Conservation (phyloP, 2,888 invertebrate species). For the Drosophila anomelani region DNA sequence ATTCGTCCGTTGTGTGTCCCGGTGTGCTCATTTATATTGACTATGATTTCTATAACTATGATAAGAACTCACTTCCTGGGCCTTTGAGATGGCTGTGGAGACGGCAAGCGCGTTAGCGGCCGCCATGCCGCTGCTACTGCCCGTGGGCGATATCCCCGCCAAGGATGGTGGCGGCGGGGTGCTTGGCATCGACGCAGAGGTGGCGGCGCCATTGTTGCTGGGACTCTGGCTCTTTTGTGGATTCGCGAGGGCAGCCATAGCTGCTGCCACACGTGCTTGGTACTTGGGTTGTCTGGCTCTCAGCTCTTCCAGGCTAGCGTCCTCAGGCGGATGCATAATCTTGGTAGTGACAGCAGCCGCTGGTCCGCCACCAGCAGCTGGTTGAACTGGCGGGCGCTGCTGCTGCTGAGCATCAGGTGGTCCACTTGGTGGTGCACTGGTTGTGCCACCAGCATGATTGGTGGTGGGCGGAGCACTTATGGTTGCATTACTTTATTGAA, state of each 20-base stretch:
- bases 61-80: conserved; percentile 85
- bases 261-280: conserved; percentile 85
- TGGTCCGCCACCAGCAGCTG: conserved; percentile 88
- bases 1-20: conserved; percentile 17
- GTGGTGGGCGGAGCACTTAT: conserved; percentile 91
- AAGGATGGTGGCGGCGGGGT: conserved; percentile 69
- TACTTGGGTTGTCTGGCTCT: conserved; percentile 90
- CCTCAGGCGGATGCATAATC: conserved; percentile 97
- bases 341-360: conserved; percentile 94
- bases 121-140: conserved; percentile 55
- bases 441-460: conserved; percentile 83
- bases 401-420: conserved; percentile 81
- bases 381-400: conserved; percentile 71
- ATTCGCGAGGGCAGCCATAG: conserved; percentile 55
- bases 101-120: conserved; percentile 85
- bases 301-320: conserved; percentile 94
- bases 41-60: conserved; percentile 84
- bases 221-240: conserved; percentile 57
- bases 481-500: conserved; percentile 87
- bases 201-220: conserved; percentile 53
- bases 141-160: conserved; percentile 76
- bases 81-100: conserved; percentile 84
- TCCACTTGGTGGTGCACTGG: conserved; percentile 43
- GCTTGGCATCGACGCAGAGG: conserved; percentile 80
- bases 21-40: conserved; percentile 81